A percentile compares a stretch with the other conserved stretches of the same genome.
Conservation (phyloP, 1,140 invertebrate species). For the Lycorma delicatula region DNA sequence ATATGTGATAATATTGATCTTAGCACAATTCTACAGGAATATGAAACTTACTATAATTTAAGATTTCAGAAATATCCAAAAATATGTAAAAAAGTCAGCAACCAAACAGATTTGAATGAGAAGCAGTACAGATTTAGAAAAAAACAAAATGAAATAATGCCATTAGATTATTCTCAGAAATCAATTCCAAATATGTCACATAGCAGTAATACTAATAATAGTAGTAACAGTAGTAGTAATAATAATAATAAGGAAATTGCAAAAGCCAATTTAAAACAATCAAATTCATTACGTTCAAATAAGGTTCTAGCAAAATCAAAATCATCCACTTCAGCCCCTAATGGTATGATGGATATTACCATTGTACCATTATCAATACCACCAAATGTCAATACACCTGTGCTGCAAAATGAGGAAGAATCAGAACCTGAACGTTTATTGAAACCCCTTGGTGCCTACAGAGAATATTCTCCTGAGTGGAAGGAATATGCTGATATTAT, state of each 20-base stretch:
- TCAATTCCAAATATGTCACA: too few species aligned
- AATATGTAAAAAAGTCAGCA: conserved; percentile 49
- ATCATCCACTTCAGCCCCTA: too few species aligned
- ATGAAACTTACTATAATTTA: conserved; percentile 74
- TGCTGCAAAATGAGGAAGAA: conserved; percentile 10
- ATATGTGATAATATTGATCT: conserved; percentile 89
- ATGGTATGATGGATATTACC: neutral
- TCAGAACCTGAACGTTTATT: conserved; percentile 31
- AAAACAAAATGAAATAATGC: too few species aligned
- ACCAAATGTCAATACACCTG: neutral
- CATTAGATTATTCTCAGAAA: too few species aligned
- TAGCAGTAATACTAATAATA: too few species aligned
- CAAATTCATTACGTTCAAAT: too few species aligned
- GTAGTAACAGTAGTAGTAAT: too few species aligned
- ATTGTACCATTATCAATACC: conserved; percentile 1
- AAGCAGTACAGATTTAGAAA: too few species aligned
- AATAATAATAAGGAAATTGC: too few species aligned
- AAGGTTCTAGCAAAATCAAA: too few species aligned
- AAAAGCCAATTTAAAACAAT: too few species aligned
- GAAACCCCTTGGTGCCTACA: conserved; percentile 38
- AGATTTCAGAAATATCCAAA: conserved; percentile 80
- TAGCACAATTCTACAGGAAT: conserved; percentile 78
- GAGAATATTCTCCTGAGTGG: conserved; percentile 41
- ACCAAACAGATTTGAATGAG: too few species aligned
- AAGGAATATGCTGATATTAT: conserved; percentile 47